phyloP scores from a whole-genome alignment of 2,113 vertebrate species.

The Xiphophorus hellerii region DNA sequence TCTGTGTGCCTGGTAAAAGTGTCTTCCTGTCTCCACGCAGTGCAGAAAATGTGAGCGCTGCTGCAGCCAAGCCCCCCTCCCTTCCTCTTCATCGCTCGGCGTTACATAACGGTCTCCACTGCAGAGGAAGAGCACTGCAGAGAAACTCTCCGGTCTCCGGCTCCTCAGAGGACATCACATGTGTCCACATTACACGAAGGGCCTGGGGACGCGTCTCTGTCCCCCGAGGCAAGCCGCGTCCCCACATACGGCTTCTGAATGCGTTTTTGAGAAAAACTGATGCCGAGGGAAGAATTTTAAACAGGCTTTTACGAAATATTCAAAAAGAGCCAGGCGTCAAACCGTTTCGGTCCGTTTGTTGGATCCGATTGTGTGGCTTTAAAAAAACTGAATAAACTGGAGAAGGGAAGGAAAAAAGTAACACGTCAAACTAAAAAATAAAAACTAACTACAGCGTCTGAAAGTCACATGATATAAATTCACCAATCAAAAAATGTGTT shows the following conservation, averaged over 20 bases:
- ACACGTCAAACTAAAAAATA: no score
- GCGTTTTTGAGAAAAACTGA: neutral
- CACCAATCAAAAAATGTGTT: no score
- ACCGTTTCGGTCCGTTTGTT: no score
- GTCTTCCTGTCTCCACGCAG: neutral
- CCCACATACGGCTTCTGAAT: neutral
- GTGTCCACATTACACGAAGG: neutral
- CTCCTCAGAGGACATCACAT: slow-evolving; percentile 5
- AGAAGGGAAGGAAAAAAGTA: no score
- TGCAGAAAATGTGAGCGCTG: slow-evolving; percentile 2
- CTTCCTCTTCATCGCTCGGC: slow-evolving; percentile 3
- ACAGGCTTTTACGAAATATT: neutral
- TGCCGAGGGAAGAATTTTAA: neutral
- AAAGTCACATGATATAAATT: no score
- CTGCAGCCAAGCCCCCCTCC: slow-evolving; percentile 33
- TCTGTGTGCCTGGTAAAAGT: neutral
- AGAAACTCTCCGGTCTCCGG: slow-evolving; percentile 6
- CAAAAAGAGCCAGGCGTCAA: no score
- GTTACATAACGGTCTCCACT: slow-evolving; percentile 61
- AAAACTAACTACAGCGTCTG: no score
- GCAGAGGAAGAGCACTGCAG: slow-evolving; percentile 64
- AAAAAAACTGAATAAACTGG: no score
- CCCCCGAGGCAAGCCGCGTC: neutral
- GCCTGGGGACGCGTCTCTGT: neutral
- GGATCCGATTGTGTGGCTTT: no score